Conservation (phyloP, 2,888 invertebrate genomes). For the Dryobotodes eremita region DNA sequence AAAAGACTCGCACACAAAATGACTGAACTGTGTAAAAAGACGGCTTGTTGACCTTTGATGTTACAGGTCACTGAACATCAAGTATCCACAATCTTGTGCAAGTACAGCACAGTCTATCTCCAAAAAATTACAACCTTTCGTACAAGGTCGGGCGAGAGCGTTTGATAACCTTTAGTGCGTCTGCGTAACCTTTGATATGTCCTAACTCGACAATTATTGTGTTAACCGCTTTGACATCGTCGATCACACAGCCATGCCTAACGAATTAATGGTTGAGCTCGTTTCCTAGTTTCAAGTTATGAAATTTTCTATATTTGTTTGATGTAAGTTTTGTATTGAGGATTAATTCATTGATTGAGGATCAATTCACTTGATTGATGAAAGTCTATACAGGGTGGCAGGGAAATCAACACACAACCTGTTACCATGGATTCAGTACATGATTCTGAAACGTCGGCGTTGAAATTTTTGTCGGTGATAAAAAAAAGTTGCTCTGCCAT, state of each 20-base stretch:
- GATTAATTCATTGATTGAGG: background rate
- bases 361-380: no score
- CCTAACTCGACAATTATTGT: constrained; percentile 46
- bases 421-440: no score
- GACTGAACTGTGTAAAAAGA: background rate
- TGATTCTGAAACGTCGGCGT: no score
- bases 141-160: constrained; percentile 42
- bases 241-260: constrained; percentile 7
- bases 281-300: constrained; percentile 31
- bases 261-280: constrained; percentile 21
- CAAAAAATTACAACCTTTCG: constrained; percentile 40
- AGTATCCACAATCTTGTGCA: constrained; percentile 33
- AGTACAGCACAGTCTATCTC: constrained; percentile 6
- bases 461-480: no score
- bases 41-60: constrained; percentile 25
- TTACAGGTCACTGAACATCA: constrained; percentile 30
- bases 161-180: constrained; percentile 50
- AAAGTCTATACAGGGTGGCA: no score
- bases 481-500: no score
- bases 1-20: background rate
- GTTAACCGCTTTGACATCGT: constrained; percentile 40
- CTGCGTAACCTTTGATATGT: constrained; percentile 44
- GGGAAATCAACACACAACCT: no score
- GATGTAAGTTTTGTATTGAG: constrained; percentile 24
- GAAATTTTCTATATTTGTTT: constrained; percentile 20